phyloP scores from a whole-genome alignment of 2,888 invertebrate genomes.

The Plagodis pulveraria region DNA sequence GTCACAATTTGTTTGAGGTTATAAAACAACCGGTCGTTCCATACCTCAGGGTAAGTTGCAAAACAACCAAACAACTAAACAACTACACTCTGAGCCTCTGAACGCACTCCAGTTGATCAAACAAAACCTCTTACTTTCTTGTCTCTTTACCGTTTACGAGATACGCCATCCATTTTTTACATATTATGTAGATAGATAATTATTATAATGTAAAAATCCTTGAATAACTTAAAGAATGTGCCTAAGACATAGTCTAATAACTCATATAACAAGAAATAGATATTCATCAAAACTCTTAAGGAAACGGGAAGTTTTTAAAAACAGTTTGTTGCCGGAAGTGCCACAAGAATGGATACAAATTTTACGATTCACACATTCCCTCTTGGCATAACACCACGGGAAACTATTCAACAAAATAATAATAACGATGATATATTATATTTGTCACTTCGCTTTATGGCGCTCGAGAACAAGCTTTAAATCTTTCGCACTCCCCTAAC shows the following conservation, averaged over 20 bases:
- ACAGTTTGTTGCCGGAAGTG: slow-evolving; percentile 32
- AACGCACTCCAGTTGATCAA: too few species aligned
- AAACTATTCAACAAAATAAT: slow-evolving; percentile 32
- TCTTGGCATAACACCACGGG: slow-evolving; percentile 37
- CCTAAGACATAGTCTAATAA: neutral
- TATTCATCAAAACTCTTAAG: slow-evolving; percentile 6
- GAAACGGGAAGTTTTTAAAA: slow-evolving; percentile 29
- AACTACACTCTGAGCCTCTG: too few species aligned
- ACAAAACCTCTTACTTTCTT: too few species aligned
- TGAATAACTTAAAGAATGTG: too few species aligned
- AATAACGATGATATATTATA: slow-evolving; percentile 33
- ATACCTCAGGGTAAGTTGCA: too few species aligned
- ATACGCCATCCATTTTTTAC: too few species aligned
- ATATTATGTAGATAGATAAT: too few species aligned
- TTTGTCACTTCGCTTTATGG: slow-evolving; percentile 23
- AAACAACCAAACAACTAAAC: too few species aligned
- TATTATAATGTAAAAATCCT: too few species aligned
- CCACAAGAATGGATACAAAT: slow-evolving; percentile 37
- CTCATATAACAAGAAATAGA: neutral
- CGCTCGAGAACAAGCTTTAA: slow-evolving; percentile 33
- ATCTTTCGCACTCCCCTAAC: slow-evolving; percentile 34
- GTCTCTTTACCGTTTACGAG: too few species aligned
- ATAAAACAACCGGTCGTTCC: too few species aligned
- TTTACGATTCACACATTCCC: slow-evolving; percentile 34
- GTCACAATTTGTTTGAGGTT: too few species aligned